These are phyloP conservation scores for Uromys caudimaculatus DNA, from an alignment of 2,797 vertebrate species.

Conservation along the genomic window DNA sequence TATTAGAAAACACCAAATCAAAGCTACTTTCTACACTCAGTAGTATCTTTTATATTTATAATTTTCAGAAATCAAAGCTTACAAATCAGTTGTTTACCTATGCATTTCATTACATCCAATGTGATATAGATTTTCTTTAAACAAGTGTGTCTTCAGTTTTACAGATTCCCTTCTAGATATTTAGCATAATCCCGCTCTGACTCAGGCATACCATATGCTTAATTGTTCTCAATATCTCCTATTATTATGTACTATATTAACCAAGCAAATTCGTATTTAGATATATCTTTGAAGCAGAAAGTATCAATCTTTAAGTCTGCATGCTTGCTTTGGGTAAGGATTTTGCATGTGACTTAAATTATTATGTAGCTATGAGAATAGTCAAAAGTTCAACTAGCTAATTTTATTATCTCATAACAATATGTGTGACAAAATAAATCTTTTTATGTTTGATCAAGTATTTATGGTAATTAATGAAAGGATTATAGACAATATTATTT, in stretches of 20 bases:
- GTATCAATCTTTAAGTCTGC: not conserved
- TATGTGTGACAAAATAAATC: not conserved
- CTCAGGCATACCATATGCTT: not conserved
- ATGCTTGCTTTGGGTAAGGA: not conserved
- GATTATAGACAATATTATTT: not conserved
- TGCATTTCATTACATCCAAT: not conserved
- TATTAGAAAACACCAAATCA: not conserved
- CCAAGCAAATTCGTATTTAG: not conserved
- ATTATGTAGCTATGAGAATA: not conserved
- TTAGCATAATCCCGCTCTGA: slow-evolving; percentile 34
- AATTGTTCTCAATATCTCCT: slow-evolving; percentile 5
- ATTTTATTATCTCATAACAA: slow-evolving; percentile 26
- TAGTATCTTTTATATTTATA: slow-evolving; percentile 21
- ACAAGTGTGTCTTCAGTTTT: not conserved
- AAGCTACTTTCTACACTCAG: not conserved
- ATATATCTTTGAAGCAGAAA: not conserved
- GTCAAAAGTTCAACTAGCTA: slow-evolving; percentile 22
- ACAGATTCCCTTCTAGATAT: not conserved
- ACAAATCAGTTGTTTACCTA: slow-evolving; percentile 6
- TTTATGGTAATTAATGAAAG: not conserved
- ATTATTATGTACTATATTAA: not conserved
- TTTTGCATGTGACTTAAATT: slow-evolving; percentile 20
- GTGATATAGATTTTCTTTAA: not conserved
- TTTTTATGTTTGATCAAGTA: not conserved
- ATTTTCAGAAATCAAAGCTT: slow-evolving; percentile 6